These are phyloP conservation scores for Peromyscus polionotus DNA, from an alignment of 2,113 vertebrate species.

Conservation along the genomic window DNA sequence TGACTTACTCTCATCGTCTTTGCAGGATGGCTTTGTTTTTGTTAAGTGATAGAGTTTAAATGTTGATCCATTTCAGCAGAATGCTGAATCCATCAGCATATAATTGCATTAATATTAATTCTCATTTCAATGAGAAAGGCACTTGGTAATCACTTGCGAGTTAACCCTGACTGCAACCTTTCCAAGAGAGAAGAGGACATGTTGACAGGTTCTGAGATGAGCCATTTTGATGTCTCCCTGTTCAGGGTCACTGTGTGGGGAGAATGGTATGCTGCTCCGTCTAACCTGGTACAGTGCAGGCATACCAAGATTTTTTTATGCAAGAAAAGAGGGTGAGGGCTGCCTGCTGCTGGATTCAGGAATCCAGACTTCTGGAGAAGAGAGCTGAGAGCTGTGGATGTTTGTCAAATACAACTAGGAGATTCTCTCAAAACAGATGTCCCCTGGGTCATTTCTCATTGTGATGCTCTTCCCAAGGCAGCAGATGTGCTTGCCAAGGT, in stretches of 20 bases:
- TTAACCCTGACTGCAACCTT: constrained; percentile 68
- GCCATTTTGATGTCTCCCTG: background rate
- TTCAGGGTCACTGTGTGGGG: background rate
- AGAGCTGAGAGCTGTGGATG: constrained; percentile 22
- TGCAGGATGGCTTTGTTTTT: constrained; percentile 69
- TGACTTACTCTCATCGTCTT: constrained; percentile 39
- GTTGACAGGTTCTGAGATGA: constrained; percentile 17
- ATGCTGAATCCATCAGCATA: constrained; percentile 53
- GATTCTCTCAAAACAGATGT: constrained; percentile 62
- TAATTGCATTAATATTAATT: constrained; percentile 81
- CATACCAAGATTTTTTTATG: background rate
- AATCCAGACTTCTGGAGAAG: background rate
- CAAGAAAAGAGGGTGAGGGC: background rate
- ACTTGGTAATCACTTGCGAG: constrained; percentile 68
- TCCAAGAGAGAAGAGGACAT: constrained; percentile 7
- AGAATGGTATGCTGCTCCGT: background rate
- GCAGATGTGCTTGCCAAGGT: background rate
- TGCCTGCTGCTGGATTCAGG: background rate
- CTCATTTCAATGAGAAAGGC: constrained; percentile 72
- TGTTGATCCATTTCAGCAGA: constrained; percentile 71
- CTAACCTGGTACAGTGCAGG: background rate
- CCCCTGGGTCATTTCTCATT: constrained; percentile 12
- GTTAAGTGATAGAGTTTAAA: constrained; percentile 68
- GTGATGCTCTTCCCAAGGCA: background rate
- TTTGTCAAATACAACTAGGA: constrained; percentile 61